Evolutionary conservation across 2,888 invertebrate genomes (phyloP).

Genomic region (Acleris emargana): DNA sequence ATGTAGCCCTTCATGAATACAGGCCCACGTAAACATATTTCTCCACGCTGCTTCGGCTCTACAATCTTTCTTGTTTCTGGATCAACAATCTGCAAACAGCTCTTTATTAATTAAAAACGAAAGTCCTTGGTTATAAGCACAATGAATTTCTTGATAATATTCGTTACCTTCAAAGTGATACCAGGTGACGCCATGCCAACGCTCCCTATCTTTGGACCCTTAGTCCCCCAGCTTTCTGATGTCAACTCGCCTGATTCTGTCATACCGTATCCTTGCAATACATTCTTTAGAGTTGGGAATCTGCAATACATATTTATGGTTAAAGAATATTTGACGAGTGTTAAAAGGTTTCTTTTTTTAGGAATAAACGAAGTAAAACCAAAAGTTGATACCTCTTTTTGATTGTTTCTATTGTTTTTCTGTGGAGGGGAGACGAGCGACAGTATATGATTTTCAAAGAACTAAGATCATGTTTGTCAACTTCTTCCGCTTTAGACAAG

Average conservation of each 20-base stretch:
- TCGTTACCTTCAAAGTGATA: constrained; percentile 21
- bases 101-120: neutral
- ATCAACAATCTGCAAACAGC: constrained; percentile 62
- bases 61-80: constrained; percentile 72
- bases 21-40: constrained; percentile 65
- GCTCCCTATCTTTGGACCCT: constrained; percentile 32
- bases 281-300: neutral
- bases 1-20: constrained; percentile 69
- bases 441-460: constrained; percentile 64
- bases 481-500: constrained; percentile 53
- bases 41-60: constrained; percentile 71
- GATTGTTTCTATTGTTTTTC: constrained; percentile 60
- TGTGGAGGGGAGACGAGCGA: constrained; percentile 62
- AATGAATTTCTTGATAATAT: neutral
- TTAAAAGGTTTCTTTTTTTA: neutral
- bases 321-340: neutral
- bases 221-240: constrained; percentile 8
- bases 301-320: neutral
- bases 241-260: constrained; percentile 30
- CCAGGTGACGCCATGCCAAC: constrained; percentile 30
- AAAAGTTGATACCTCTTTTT: constrained; percentile 53
- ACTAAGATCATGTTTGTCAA: constrained; percentile 53
- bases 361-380: neutral
- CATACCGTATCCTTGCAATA: constrained; percentile 34
- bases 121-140: neutral